These are phyloP conservation scores for Neosilurus hyrtlii DNA, from an alignment of 2,797 vertebrate species.

Conservation along the genomic window DNA sequence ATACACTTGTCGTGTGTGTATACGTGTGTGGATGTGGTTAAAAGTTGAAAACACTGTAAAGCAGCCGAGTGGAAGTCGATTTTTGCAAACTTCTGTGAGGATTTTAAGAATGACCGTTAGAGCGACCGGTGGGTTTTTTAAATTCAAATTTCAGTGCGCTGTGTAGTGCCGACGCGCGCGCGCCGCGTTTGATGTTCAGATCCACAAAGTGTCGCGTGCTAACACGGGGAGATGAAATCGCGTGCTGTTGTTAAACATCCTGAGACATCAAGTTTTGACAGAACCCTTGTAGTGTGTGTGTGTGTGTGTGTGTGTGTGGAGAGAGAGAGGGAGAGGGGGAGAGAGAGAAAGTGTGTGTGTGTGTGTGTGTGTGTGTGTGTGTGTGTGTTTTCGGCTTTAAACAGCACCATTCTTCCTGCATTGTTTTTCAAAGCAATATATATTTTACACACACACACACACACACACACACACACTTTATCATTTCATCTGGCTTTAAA, in stretches of 20 bases:
- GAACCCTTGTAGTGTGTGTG: not conserved
- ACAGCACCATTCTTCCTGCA: not conserved
- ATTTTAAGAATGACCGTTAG: conserved; percentile 1
- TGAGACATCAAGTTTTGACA: conserved; percentile 22
- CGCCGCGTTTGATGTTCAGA: not conserved
- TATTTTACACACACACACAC: not conserved
- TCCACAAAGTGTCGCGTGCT: not conserved
- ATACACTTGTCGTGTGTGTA: not conserved
- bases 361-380: not conserved
- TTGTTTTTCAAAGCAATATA: conserved; percentile 2
- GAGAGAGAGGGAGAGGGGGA: not conserved
- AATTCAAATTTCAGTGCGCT: not conserved
- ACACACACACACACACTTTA: not conserved
- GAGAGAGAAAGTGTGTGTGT: not conserved
- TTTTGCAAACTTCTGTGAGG: not conserved
- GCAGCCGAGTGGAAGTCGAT: not conserved
- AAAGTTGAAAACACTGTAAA: not conserved
- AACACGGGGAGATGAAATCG: not conserved
- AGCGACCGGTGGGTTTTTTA: conserved; percentile 8
- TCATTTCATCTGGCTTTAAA: not conserved
- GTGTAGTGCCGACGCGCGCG: not conserved
- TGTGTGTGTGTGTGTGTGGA: not conserved
- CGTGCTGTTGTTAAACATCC: not conserved
- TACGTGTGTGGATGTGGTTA: too few species aligned
- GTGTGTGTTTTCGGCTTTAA: not conserved